These are phyloP conservation scores for Grallaria varia DNA, from an alignment of 2,113 vertebrate species.

Conservation along the genomic window DNA sequence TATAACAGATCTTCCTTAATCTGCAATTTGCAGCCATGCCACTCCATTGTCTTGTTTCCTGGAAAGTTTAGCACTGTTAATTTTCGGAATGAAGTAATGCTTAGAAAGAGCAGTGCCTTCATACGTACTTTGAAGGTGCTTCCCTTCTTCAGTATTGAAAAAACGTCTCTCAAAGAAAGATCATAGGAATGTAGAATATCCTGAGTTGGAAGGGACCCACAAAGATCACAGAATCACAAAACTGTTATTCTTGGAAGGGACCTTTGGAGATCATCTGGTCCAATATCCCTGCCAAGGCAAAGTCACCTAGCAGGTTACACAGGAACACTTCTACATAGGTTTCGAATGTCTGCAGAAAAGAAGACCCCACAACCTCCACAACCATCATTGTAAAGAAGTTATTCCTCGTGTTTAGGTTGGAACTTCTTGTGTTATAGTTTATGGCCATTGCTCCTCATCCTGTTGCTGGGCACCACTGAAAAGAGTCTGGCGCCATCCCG, in stretches of 20 bases:
- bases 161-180: background rate
- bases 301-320: background rate
- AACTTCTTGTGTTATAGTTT: background rate
- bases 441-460: background rate
- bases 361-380: background rate
- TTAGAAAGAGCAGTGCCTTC: background rate
- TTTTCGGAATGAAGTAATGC: background rate
- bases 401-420: background rate
- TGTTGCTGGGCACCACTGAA: background rate
- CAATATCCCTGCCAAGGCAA: background rate
- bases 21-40: background rate
- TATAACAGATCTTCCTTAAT: background rate
- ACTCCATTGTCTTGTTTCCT: background rate
- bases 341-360: background rate
- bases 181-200: background rate
- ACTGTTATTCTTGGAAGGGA: background rate
- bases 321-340: accelerated
- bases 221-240: background rate
- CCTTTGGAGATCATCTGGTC: background rate
- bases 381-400: background rate
- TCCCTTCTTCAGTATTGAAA: background rate
- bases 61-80: background rate
- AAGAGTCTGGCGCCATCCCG: background rate
- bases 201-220: background rate
- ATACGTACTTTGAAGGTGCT: background rate